phyloP scores from a whole-genome alignment of 2,888 invertebrate genomes.

The Pegoplata infirma region DNA sequence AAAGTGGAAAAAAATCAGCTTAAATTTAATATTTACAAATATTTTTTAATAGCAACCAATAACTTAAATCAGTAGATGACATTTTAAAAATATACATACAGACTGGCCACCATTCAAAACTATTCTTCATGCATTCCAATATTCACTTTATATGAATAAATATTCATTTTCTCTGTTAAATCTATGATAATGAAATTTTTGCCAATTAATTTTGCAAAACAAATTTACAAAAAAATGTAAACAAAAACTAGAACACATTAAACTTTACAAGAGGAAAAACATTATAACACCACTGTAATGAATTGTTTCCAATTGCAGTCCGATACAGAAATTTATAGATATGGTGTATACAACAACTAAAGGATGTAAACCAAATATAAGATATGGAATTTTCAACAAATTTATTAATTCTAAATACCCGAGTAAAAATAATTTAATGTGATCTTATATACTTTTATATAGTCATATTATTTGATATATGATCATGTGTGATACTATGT shows the following conservation, averaged over 20 bases:
- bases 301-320: constrained; percentile 16
- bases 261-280: constrained; percentile 41
- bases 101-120: not conserved
- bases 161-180: constrained; percentile 31
- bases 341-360: no score
- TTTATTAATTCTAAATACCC: no score
- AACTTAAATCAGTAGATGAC: not conserved
- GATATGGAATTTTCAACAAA: not conserved
- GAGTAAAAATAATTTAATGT: no score
- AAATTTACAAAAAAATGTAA: constrained; percentile 39
- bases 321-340: constrained; percentile 16
- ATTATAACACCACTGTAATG: constrained; percentile 12
- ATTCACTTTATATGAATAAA: not conserved
- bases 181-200: constrained; percentile 44
- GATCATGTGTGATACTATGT: no score
- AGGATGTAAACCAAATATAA: not conserved
- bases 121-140: not conserved
- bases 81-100: not conserved
- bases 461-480: no score
- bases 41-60: not conserved
- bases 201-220: constrained; percentile 58
- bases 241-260: constrained; percentile 38
- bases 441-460: no score
- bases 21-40: not conserved
- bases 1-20: no score